Conservation (phyloP, 2,797 vertebrate species). For the Cyclopterus lumpus region DNA sequence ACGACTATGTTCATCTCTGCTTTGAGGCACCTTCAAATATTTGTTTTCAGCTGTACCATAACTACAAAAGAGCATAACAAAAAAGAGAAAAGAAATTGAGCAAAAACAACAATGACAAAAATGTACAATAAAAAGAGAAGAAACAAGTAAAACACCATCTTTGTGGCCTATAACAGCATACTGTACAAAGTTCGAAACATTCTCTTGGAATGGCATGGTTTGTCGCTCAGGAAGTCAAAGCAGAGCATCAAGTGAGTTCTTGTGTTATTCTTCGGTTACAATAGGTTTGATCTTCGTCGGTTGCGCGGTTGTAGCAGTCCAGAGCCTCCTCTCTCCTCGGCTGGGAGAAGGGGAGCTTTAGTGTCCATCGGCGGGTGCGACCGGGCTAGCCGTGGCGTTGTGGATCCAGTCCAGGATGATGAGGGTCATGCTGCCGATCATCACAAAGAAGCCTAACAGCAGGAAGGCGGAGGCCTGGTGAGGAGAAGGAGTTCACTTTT, state of each 20-base stretch:
- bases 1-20: conserved; percentile 42
- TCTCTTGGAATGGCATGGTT: conserved; percentile 98
- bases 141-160: conserved; percentile 86
- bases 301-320: conserved; percentile 21
- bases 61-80: conserved; percentile 82
- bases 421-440: conserved; percentile 90
- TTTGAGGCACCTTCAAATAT: conserved; percentile 74
- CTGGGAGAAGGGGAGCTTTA: conserved; percentile 67
- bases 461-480: conserved; percentile 91
- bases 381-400: conserved; percentile 45
- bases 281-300: conserved; percentile 28
- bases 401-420: conserved; percentile 93
- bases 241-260: conserved; percentile 67
- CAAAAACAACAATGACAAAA: conserved; percentile 84
- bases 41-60: conserved; percentile 72
- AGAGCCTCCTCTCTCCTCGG: not conserved
- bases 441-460: conserved; percentile 88
- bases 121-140: conserved; percentile 79
- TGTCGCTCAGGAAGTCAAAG: conserved; percentile 82
- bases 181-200: conserved; percentile 91
- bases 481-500: not conserved
- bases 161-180: conserved; percentile 89
- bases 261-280: conserved; percentile 55
- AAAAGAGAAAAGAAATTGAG: conserved; percentile 45
- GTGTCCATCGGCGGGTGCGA: conserved; percentile 77